A percentile compares a stretch with the other conserved stretches of the same genome.
Evolutionary conservation across 2,888 invertebrate genomes (phyloP).

Genomic region (Deilephila elpenor): DNA sequence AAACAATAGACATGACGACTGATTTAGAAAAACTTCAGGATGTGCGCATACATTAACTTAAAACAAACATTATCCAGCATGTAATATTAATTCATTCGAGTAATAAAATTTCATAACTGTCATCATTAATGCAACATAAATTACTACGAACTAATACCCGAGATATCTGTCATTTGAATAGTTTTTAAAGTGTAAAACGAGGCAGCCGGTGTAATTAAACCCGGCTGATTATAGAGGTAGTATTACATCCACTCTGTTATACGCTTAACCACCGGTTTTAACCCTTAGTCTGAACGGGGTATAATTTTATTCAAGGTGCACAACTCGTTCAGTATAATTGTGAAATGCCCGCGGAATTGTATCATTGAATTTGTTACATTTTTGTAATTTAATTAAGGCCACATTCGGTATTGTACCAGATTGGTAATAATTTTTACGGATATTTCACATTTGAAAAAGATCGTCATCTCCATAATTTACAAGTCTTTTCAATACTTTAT

Average conservation of each 20-base stretch:
- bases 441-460: no score
- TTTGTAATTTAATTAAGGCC: no score
- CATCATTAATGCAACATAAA: background rate
- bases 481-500: no score
- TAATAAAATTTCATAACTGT: background rate
- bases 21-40: no score
- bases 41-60: no score
- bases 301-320: background rate
- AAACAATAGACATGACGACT: no score
- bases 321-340: background rate
- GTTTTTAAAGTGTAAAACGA: slow-evolving; percentile 3
- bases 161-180: background rate
- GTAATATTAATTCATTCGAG: background rate
- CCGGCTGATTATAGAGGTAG: background rate
- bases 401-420: no score
- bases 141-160: background rate
- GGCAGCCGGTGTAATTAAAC: background rate
- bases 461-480: no score
- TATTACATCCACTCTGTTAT: background rate
- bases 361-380: no score
- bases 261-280: background rate
- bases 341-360: no score
- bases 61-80: no score
- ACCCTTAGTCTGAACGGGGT: background rate
- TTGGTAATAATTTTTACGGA: no score